Evolutionary conservation across 2,888 invertebrate species (phyloP), one percentile per base, ranked within the genome.

Genomic region (Philonicus albiceps): DNA sequence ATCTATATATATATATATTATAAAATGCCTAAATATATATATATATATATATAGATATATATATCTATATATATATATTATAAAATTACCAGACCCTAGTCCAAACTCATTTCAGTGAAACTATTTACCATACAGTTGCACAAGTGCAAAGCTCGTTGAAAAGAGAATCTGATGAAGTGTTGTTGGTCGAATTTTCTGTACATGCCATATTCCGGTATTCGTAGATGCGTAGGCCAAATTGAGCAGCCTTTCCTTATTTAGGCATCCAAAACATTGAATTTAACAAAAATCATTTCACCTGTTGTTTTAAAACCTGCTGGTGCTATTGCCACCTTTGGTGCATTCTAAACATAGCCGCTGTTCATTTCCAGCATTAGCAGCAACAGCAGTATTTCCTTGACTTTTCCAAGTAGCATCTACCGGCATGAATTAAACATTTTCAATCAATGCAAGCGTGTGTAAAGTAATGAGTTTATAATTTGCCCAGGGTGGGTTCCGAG

Each of bases 371-470:
- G 75, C 75, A 75, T 11, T 7, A 75, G n/a, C 37, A 75, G 31
- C 30, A 43, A 3, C 78, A 55, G 64, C 83, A 83, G 83, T 34
- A 83, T 83, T 64, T 83, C 37, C 83, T 83, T 83, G 83, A 83
- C 83, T 83, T 83, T 11, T 8, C 64, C 43, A 37, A 83, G 80
- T 80, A 30, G 40, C 86, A 78, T 80, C 86, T 40, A 40, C 64
- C 64, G n/a, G 80, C 86, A 86, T 86, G 86, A 78, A 86, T 86
- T 86, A 86, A 86, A 86, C 86, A 86, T 86, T 86, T 80, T 86
- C 86, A 86, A 86, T 86, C 86, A 86, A 86, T 85, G 85, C 34
- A 80, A 80, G 30, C 72, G 80, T 86, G 86, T 86, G 86, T 80
- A 78, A 80, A 86, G 72, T 86, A 86, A 86, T 86, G 86, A 78